These are phyloP conservation scores for Pachypanchax playfairii DNA, from an alignment of 2,113 vertebrate species.

Conservation along the genomic window DNA sequence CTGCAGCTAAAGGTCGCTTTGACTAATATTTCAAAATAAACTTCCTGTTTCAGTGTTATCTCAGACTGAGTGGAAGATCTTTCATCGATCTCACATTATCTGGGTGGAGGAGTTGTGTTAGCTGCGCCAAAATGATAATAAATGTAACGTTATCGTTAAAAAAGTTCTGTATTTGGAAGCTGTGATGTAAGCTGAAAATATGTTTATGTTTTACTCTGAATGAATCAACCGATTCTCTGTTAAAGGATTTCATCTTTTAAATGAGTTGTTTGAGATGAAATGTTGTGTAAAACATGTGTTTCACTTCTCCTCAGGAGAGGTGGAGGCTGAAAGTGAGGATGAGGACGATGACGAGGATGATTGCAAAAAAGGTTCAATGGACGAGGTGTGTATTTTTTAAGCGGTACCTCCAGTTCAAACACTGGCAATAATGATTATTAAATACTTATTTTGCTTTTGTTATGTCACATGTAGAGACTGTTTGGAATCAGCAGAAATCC, in stretches of 20 bases:
- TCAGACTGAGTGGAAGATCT: conserved; percentile 23
- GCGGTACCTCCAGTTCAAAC: neutral
- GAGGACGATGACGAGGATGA: conserved; percentile 94
- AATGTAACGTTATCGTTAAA: conserved; percentile 29
- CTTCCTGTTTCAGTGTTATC: conserved; percentile 44
- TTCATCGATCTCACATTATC: conserved; percentile 37
- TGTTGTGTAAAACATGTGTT: conserved; percentile 17
- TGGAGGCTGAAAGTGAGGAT: conserved; percentile 93
- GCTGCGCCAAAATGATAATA: conserved; percentile 19
- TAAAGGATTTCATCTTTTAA: neutral
- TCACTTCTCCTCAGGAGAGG: conserved; percentile 94
- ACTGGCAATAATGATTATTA: accelerated
- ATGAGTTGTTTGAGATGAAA: neutral
- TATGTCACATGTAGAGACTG: neutral
- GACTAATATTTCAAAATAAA: conserved; percentile 36
- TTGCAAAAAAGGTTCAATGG: conserved; percentile 96
- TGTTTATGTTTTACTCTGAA: conserved; percentile 4
- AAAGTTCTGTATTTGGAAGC: neutral
- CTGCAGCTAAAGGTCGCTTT: conserved; percentile 30
- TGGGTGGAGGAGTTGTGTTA: conserved; percentile 2
- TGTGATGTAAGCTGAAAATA: neutral
- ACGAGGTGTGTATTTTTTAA: conserved; percentile 84
- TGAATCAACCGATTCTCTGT: neutral
- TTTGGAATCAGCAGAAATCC: too few relatives aligned
- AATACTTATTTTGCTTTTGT: neutral